Base-by-base conservation (phyloP, 2,797 vertebrate species). In the Alca torda region DNA sequence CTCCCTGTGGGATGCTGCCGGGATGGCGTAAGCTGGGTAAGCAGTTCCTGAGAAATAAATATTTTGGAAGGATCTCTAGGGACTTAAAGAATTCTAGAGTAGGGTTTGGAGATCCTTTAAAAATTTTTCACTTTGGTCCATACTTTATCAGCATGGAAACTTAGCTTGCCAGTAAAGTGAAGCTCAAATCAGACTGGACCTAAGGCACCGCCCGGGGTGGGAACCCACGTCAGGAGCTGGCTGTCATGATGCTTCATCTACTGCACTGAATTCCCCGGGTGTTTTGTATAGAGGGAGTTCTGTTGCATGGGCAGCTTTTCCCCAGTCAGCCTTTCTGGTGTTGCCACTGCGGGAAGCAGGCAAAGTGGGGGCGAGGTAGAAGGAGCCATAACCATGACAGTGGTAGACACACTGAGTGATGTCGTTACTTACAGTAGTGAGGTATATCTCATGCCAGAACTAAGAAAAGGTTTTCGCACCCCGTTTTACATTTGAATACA, bases 1-100 rank as follows among this genome's bases (percentile, higher is more conserved):
- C 14, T 45, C 9, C 8, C 18, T 0, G 1, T 14, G 21, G 59
- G 48, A 67, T 11, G 31, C 16, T 51, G 39, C 39, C 0, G 4
- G 35, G 30, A 23, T 16, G 4, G 20, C 10, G 10, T 39, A 43
- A 59, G 35, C 35, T 14, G 33, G 31, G 13, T 41, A 18, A 63
- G 41, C 4, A 0, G 35, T 60, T 57, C 28, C 48, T 70, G 63
- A 33, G 35, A 45, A 69, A 33, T 35, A 48, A 51, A 41, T 13
- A 6, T 31, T 60, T 61, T 28, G 17, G 16, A 72, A 30, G 25
- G 41, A 54, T 14, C 46, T 30, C 41, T 46, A 33, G 10, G 33
- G 9, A 46, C 18, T 37, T 28, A 24, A 10, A 13, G 30, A 50
- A 33, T 50, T 72, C 35, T 45, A 61, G 54, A 31, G 25, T 28